phyloP scores from a whole-genome alignment of 2,797 vertebrate species.

The Hybognathus amarus region DNA sequence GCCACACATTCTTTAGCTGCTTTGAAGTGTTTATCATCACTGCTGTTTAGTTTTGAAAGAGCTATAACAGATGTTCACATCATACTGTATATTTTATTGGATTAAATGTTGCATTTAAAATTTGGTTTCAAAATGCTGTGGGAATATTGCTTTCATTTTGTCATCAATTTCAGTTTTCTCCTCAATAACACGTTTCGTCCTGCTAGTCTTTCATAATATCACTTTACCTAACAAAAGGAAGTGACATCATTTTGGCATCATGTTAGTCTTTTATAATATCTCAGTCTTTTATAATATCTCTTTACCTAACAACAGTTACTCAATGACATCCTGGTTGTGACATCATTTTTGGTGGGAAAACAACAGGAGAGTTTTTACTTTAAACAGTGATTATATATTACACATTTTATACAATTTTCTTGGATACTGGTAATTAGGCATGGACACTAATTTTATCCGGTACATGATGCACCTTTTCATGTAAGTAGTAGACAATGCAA shows the following conservation, averaged over 20 bases:
- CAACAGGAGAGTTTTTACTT: not conserved
- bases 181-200: not conserved
- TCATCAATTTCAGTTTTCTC: not conserved
- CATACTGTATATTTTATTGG: too few species aligned
- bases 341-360: not conserved
- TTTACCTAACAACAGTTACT: not conserved
- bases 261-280: not conserved
- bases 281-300: not conserved
- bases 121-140: not conserved
- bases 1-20: not conserved
- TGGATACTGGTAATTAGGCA: too few species aligned
- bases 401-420: too few species aligned
- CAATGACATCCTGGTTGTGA: not conserved
- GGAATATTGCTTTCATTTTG: too few species aligned
- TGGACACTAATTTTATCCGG: too few species aligned
- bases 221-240: not conserved
- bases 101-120: not conserved
- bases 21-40: conserved; percentile 6
- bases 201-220: not conserved
- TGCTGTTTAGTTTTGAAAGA: not conserved
- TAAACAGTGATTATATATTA: too few species aligned
- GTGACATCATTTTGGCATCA: not conserved
- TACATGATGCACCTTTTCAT: too few species aligned
- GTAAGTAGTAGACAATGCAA: too few species aligned
- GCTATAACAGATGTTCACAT: not conserved